phyloP scores from a whole-genome alignment of 2,113 vertebrate genomes.

The Caranx melampygus region DNA sequence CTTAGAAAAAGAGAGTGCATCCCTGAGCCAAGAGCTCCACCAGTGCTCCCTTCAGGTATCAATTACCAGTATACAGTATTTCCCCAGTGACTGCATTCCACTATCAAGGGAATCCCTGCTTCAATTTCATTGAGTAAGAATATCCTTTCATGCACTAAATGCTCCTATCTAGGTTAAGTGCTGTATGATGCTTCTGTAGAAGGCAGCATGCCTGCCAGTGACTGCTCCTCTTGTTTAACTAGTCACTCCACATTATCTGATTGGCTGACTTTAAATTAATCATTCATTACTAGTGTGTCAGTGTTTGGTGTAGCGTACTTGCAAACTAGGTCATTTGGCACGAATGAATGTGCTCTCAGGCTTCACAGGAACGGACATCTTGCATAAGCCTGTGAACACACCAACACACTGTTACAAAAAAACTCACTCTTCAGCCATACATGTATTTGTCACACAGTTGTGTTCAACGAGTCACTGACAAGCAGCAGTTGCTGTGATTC shows the following conservation, averaged over 20 bases:
- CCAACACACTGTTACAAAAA: slow-evolving; percentile 31
- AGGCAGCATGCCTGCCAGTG: slow-evolving; percentile 59
- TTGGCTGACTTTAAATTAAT: slow-evolving; percentile 81
- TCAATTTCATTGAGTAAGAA: slow-evolving; percentile 53
- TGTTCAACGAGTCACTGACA: slow-evolving; percentile 12
- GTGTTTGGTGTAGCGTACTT: slow-evolving; percentile 72
- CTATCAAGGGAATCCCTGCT: slow-evolving; percentile 70
- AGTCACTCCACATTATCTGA: slow-evolving; percentile 70
- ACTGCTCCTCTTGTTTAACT: slow-evolving; percentile 64
- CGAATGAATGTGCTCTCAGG: slow-evolving; percentile 65
- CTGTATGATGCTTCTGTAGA: slow-evolving; percentile 58
- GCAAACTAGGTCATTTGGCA: slow-evolving; percentile 83
- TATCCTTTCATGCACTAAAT: slow-evolving; percentile 67
- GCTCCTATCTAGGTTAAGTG: slow-evolving; percentile 74
- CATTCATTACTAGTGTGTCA: slow-evolving; percentile 80
- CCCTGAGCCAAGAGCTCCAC: slow-evolving; percentile 18
- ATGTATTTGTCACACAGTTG: slow-evolving; percentile 24
- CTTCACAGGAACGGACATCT: slow-evolving; percentile 67
- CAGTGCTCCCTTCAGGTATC: slow-evolving; percentile 37
- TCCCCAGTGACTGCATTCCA: slow-evolving; percentile 44
- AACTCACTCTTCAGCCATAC: slow-evolving; percentile 11
- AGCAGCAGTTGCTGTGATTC: background rate
- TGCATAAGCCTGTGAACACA: slow-evolving; percentile 61
- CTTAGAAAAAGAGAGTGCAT: background rate
- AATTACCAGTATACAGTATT: slow-evolving; percentile 48